These are phyloP conservation scores for Cebus imitator DNA, from an alignment of 2,113 vertebrate species.

Conservation along the genomic window DNA sequence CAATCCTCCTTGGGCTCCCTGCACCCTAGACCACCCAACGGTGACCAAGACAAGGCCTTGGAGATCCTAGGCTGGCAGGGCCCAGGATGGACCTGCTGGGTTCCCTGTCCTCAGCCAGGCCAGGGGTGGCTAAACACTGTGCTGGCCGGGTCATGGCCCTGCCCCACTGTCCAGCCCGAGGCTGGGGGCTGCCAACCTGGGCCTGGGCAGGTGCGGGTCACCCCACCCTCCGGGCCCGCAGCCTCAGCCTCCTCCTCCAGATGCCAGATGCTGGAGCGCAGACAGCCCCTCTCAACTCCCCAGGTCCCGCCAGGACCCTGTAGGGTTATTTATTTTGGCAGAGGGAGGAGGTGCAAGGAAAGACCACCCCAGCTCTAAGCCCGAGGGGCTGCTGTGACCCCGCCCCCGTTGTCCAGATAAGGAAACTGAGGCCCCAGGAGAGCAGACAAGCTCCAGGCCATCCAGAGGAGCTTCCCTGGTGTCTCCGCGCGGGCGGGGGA, in stretches of 20 bases:
- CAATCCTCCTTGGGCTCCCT: background rate
- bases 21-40: too few relatives aligned
- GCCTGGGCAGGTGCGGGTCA: background rate
- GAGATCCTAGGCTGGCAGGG: background rate
- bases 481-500: background rate
- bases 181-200: background rate
- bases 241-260: background rate
- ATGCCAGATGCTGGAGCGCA: background rate
- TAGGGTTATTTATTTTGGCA: background rate
- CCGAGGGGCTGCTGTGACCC: background rate
- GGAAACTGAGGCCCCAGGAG: background rate
- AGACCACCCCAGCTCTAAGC: background rate
- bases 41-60: background rate
- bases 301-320: background rate
- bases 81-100: background rate
- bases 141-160: background rate
- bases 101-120: background rate
- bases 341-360: background rate
- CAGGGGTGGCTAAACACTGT: background rate
- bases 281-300: background rate
- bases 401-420: background rate
- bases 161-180: background rate
- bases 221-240: too few relatives aligned
- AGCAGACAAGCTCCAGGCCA: background rate
- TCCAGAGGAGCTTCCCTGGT: background rate